Evolutionary conservation across 2,888 invertebrate genomes (phyloP).

Genomic region (Trichopoda pennipes): DNA sequence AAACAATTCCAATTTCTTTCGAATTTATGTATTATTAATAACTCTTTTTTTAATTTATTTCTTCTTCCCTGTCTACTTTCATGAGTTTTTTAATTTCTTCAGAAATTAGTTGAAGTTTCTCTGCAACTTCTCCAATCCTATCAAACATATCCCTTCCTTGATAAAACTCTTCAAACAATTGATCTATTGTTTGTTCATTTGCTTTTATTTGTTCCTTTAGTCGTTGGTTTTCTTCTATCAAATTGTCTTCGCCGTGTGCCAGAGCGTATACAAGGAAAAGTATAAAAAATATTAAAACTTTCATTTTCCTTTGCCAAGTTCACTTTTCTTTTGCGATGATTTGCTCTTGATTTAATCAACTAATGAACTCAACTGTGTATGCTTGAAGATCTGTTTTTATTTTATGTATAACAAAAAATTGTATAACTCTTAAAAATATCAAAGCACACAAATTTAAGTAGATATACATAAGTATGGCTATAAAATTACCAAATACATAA

Average conservation of each 20-base stretch:
- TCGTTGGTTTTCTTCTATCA: background rate
- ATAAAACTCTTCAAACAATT: background rate
- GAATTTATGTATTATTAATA: no score
- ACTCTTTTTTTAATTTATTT: no score
- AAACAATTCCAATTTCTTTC: no score
- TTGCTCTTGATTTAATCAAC: background rate
- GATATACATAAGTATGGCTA: no score
- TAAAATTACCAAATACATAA: no score
- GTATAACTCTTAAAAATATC: no score
- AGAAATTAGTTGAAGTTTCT: no score
- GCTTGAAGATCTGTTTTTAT: background rate
- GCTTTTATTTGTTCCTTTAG: background rate
- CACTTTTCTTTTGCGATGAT: background rate
- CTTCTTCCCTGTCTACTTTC: no score
- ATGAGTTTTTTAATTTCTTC: no score
- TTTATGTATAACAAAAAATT: background rate
- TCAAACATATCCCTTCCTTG: no score
- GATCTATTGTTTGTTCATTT: background rate
- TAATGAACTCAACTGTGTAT: background rate
- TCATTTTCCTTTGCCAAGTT: background rate
- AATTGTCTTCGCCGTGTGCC: background rate
- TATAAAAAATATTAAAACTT: constrained; percentile 2
- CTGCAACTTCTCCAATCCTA: no score
- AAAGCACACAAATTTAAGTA: no score
- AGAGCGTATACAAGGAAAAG: background rate